Evolutionary conservation across 2,797 vertebrate species (phyloP).

Genomic region (Toxotes lorentzi): DNA sequence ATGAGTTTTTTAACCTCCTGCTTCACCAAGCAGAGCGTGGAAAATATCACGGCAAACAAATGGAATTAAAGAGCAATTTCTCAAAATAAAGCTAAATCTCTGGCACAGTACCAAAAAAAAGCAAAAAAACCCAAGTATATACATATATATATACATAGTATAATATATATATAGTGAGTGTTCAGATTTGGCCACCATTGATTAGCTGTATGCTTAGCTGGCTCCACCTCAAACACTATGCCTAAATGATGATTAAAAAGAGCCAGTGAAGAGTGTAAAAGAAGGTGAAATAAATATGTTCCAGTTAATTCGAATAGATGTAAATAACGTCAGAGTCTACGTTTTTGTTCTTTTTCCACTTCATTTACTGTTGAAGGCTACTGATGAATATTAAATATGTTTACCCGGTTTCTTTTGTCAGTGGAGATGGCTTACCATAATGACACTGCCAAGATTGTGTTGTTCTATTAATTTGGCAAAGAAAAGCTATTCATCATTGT

Average conservation of each 20-base stretch:
- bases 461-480: constrained; percentile 82
- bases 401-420: constrained; percentile 77
- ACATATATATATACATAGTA: no score
- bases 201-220: constrained; percentile 76
- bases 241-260: constrained; percentile 77
- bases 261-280: constrained; percentile 60
- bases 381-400: constrained; percentile 86
- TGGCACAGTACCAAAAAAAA: constrained; percentile 25
- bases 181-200: constrained; percentile 62
- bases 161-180: constrained; percentile 27
- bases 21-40: constrained; percentile 43
- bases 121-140: background rate
- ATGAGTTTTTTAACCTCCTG: constrained; percentile 40
- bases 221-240: constrained; percentile 61
- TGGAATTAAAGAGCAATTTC: constrained; percentile 69
- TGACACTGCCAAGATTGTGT: constrained; percentile 75
- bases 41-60: constrained; percentile 55
- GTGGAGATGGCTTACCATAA: constrained; percentile 71
- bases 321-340: constrained; percentile 76
- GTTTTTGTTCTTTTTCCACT: constrained; percentile 74
- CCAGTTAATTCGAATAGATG: constrained; percentile 77
- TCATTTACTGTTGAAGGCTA: constrained; percentile 75
- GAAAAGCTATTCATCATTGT: constrained; percentile 82
- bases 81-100: constrained; percentile 60
- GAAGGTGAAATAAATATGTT: constrained; percentile 83